These are phyloP conservation scores for Balaeniceps rex DNA, from an alignment of 2,113 vertebrate genomes.

Conservation along the genomic window DNA sequence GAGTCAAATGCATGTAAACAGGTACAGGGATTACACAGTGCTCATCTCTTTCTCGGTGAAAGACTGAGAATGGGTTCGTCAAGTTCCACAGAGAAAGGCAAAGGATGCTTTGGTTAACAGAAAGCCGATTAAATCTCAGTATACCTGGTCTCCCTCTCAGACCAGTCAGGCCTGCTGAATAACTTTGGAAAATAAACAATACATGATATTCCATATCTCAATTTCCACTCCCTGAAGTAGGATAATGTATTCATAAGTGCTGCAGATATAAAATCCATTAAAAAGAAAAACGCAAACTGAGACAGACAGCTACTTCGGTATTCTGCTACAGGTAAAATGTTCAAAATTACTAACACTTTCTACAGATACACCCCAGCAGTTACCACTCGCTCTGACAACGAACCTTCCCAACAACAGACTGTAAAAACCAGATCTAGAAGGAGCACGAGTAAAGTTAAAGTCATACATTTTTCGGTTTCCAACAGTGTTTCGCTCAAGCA, in stretches of 20 bases:
- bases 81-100: not conserved
- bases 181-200: not conserved
- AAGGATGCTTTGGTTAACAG: not conserved
- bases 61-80: not conserved
- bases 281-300: not conserved
- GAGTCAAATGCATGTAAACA: not conserved
- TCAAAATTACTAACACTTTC: not conserved
- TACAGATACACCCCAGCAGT: not conserved
- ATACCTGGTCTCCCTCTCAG: not conserved
- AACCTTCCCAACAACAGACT: not conserved
- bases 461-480: not conserved
- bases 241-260: not conserved
- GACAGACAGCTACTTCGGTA: not conserved
- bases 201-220: not conserved
- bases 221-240: not conserved
- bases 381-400: not conserved
- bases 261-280: not conserved
- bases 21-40: not conserved
- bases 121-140: not conserved
- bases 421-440: not conserved
- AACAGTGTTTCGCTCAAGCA: not conserved
- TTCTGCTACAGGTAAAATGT: not conserved
- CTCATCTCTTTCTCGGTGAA: not conserved
- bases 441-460: not conserved
- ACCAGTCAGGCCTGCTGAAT: not conserved